phyloP scores from a whole-genome alignment of 2,113 vertebrate species.

The Ondatra zibethicus region DNA sequence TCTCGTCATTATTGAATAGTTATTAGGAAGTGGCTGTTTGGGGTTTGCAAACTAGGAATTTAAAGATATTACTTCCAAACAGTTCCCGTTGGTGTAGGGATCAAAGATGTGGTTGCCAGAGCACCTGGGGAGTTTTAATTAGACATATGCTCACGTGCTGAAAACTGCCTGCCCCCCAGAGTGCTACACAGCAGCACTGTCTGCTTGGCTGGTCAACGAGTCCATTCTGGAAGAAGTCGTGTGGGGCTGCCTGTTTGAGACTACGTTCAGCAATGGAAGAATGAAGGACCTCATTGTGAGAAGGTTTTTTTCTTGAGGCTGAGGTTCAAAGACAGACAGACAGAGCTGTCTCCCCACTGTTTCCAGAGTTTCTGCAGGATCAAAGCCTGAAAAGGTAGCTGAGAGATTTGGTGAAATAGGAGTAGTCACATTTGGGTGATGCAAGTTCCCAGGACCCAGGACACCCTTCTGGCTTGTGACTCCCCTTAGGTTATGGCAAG shows the following conservation, averaged over 20 bases:
- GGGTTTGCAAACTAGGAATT: slow-evolving; percentile 57
- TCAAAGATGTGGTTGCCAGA: slow-evolving; percentile 56
- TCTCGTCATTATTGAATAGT: slow-evolving; percentile 65
- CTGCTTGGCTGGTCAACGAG: neutral
- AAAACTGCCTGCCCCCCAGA: neutral
- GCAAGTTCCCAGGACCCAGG: neutral
- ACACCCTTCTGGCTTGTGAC: neutral
- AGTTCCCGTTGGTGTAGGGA: slow-evolving; percentile 48
- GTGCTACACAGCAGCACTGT: fast-evolving
- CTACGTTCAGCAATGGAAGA: neutral
- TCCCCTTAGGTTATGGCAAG: neutral
- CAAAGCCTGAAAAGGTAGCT: neutral
- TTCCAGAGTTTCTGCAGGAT: neutral
- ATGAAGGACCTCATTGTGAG: neutral
- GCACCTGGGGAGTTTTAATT: slow-evolving; percentile 22
- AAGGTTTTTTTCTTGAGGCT: neutral
- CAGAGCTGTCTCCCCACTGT: neutral
- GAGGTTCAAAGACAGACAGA: neutral
- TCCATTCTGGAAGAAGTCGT: neutral
- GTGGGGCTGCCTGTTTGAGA: neutral
- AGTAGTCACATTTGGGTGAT: neutral
- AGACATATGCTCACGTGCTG: neutral
- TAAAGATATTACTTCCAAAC: slow-evolving; percentile 64
- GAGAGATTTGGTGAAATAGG: neutral
- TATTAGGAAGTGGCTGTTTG: slow-evolving; percentile 14